Percentiles rank a stretch among this genome's conserved stretches.
Conservation (phyloP, 2,888 invertebrate species). For the Melanostoma mellinum region DNA sequence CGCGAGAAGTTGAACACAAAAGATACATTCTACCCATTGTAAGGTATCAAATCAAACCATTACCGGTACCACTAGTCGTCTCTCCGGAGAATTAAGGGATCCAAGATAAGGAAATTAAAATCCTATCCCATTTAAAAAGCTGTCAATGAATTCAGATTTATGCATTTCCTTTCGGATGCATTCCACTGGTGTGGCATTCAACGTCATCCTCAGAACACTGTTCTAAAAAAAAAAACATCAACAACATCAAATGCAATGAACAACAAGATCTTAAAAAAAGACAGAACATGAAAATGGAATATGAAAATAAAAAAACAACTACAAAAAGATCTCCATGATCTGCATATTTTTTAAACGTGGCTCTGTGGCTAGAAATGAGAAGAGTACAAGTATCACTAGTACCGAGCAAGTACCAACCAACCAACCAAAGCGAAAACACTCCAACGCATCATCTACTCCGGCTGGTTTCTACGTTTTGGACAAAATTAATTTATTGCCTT, state of each 20-base stretch:
- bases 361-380: conserved; percentile 8
- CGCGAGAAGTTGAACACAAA: not conserved
- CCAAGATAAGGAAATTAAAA: conserved; percentile 58
- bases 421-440: too few species aligned
- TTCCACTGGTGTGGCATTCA: conserved; percentile 42
- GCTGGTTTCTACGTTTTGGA: conserved; percentile 26
- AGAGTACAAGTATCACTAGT: not conserved
- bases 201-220: conserved; percentile 32
- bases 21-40: not conserved
- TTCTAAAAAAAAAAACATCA: not conserved
- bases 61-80: not conserved
- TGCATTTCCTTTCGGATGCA: conserved; percentile 57
- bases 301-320: conserved; percentile 38
- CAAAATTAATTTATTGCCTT: conserved; percentile 66
- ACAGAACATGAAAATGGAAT: conserved; percentile 52
- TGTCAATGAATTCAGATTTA: conserved; percentile 68
- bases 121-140: conserved; percentile 65
- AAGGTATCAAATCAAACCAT: not conserved
- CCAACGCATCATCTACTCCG: conserved; percentile 5
- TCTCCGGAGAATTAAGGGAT: not conserved
- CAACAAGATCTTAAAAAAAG: conserved; percentile 10
- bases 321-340: conserved; percentile 41
- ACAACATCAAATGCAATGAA: too few species aligned
- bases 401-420: too few species aligned
- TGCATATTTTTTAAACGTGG: conserved; percentile 51